phyloP scores from a whole-genome alignment of 2,888 invertebrate genomes.

The Campoplex capitator region DNA sequence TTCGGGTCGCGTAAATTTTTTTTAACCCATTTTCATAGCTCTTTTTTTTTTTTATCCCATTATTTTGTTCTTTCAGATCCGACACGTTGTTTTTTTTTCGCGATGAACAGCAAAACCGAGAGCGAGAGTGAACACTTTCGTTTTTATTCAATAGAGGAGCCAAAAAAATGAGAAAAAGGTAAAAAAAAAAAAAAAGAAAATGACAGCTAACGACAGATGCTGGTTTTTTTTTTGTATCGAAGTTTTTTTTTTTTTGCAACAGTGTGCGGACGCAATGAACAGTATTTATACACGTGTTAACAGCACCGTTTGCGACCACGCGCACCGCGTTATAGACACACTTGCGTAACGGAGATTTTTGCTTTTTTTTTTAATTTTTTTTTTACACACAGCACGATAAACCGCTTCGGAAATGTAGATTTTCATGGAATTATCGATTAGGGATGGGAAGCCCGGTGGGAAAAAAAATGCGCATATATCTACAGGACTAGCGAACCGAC shows the following conservation, averaged over 20 bases:
- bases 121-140: conserved; percentile 80
- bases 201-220: conserved; percentile 60
- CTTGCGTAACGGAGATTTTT: conserved; percentile 61
- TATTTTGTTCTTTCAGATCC: conserved; percentile 58
- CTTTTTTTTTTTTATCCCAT: conserved; percentile 31
- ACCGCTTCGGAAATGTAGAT: conserved; percentile 21
- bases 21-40: conserved; percentile 20
- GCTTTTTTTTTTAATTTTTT: conserved; percentile 21
- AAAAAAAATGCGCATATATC: conserved; percentile 68
- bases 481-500: conserved; percentile 59
- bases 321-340: conserved; percentile 52
- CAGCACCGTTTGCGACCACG: conserved; percentile 44
- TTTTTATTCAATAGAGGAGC: conserved; percentile 66
- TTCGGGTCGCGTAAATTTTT: conserved; percentile 42
- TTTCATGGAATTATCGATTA: conserved; percentile 64
- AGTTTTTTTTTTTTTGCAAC: conserved; percentile 33
- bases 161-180: conserved; percentile 53
- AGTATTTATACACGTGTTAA: conserved; percentile 60
- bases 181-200: conserved; percentile 51
- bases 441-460: neutral
- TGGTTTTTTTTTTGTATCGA: conserved; percentile 14
- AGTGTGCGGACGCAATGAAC: conserved; percentile 34
- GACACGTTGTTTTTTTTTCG: conserved; percentile 53
- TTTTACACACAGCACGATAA: conserved; percentile 26
- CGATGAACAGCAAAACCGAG: conserved; percentile 73